Conservation (phyloP, 2,888 invertebrate genomes). For the Plusia festucae region DNA sequence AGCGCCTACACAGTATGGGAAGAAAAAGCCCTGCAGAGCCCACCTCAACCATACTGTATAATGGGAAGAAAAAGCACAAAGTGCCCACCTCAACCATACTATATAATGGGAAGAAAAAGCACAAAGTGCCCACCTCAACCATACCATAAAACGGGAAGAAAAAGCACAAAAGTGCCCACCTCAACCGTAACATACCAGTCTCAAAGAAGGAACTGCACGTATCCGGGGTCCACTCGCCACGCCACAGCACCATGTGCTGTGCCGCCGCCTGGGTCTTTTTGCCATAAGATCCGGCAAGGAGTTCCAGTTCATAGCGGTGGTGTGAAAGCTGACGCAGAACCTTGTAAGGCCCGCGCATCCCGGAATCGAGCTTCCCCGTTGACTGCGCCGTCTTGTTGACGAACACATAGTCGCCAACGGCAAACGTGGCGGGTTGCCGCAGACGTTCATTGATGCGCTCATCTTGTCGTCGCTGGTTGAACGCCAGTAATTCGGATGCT, state of each 20-base stretch:
- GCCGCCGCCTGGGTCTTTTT: neutral
- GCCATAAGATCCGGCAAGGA: conserved; percentile 8
- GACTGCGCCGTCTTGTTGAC: conserved; percentile 11
- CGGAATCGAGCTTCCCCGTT: conserved; percentile 13
- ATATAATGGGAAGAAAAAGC: too few species aligned
- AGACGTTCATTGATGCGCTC: neutral
- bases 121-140: too few species aligned
- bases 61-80: too few species aligned
- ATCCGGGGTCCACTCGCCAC: too few species aligned
- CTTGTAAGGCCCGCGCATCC: conserved; percentile 16
- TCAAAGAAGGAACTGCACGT: too few species aligned
- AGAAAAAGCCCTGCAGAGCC: too few species aligned
- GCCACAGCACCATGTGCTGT: neutral
- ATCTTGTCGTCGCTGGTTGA: neutral
- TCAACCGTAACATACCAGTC: too few species aligned
- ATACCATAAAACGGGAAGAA: too few species aligned
- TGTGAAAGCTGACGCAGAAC: neutral
- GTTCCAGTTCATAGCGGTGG: conserved; percentile 9
- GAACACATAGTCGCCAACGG: conserved; percentile 1
- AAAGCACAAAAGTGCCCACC: too few species aligned
- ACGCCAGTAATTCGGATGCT: neutral
- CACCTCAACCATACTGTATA: too few species aligned
- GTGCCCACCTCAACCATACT: too few species aligned
- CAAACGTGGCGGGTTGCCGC: neutral
- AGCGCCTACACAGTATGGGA: too few species aligned